Evolutionary conservation across 1,140 invertebrate species (phyloP).

Genomic region (Drosophila kurseongensis): DNA sequence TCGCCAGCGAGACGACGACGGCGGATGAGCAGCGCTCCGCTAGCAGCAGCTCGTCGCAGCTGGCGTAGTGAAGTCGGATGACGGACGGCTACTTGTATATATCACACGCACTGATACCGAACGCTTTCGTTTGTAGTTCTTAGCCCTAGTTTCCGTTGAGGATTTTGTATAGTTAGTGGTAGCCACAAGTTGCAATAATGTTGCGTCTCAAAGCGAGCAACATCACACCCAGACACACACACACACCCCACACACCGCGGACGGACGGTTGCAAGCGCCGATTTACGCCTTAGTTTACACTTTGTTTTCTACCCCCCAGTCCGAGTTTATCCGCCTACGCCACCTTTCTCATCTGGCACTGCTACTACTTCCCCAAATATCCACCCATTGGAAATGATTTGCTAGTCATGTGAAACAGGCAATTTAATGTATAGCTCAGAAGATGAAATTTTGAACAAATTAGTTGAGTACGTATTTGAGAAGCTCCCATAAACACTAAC

Average conservation of each 20-base stretch:
- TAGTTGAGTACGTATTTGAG: slow-evolving; percentile 41
- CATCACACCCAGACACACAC: slow-evolving; percentile 63
- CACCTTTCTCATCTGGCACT: slow-evolving; percentile 18
- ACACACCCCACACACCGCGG: slow-evolving; percentile 9
- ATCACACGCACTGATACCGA: slow-evolving; percentile 46
- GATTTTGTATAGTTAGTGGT: slow-evolving; percentile 80
- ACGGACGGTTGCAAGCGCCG: slow-evolving; percentile 25
- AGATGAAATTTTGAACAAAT: slow-evolving; percentile 52
- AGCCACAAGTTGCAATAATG: slow-evolving; percentile 78
- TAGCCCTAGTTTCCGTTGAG: slow-evolving; percentile 48
- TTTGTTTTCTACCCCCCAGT: slow-evolving; percentile 15
- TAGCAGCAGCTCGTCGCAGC: slow-evolving; percentile 65
- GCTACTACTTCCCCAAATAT: slow-evolving; percentile 21
- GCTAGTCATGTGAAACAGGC: slow-evolving; percentile 77
- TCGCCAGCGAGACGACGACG: slow-evolving; percentile 47
- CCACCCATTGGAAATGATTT: slow-evolving; percentile 62
- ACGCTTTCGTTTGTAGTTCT: slow-evolving; percentile 64
- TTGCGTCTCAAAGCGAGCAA: slow-evolving; percentile 76
- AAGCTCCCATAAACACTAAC: slow-evolving; percentile 38
- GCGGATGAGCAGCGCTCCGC: slow-evolving; percentile 64
- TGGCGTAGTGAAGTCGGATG: slow-evolving; percentile 46
- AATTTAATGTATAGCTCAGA: slow-evolving; percentile 71
- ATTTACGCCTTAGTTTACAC: slow-evolving; percentile 25
- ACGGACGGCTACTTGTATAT: slow-evolving; percentile 32
- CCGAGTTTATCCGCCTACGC: neutral